Conservation (phyloP, 2,113 vertebrate species). For the Scartelaos histophorus region DNA sequence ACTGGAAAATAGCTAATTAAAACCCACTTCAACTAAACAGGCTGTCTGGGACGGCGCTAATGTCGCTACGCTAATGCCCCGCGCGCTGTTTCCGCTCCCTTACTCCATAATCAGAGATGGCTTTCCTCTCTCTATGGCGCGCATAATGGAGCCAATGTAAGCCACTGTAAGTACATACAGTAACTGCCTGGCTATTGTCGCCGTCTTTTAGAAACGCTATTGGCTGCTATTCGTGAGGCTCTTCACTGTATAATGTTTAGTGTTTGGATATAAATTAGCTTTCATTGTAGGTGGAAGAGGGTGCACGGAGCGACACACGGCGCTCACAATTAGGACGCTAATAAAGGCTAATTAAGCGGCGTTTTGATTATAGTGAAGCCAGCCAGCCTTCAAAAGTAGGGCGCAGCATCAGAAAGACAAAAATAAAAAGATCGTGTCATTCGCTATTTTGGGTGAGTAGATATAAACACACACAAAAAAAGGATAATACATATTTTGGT, state of each 20-base stretch:
- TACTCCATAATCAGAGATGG: constrained; percentile 85
- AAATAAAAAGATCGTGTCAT: background rate
- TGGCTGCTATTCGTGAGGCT: constrained; percentile 7
- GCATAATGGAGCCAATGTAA: constrained; percentile 67
- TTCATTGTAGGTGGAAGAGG: background rate
- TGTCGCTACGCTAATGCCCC: constrained; percentile 82
- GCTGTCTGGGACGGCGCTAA: constrained; percentile 96
- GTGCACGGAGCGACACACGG: background rate
- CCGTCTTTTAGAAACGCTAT: constrained; percentile 6
- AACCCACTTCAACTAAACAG: constrained; percentile 98
- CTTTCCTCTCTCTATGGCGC: constrained; percentile 78
- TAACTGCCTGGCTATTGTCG: constrained; percentile 17
- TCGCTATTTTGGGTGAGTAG: background rate
- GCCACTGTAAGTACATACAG: constrained; percentile 28
- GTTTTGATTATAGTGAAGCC: constrained; percentile 6
- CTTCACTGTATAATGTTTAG: constrained; percentile 7
- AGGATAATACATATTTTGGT: background rate
- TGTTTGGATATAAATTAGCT: constrained; percentile 8
- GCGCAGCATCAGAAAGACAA: background rate
- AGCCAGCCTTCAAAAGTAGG: constrained; percentile 12
- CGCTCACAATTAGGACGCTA: constrained; percentile 5
- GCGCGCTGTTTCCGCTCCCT: constrained; percentile 86
- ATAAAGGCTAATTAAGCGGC: constrained; percentile 13
- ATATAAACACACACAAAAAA: background rate
- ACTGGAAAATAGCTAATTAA: constrained; percentile 99